Evolutionary conservation across 1,140 invertebrate genomes (phyloP), one percentile per base, ranked within the genome.

Genomic region (Drosophila saltans): DNA sequence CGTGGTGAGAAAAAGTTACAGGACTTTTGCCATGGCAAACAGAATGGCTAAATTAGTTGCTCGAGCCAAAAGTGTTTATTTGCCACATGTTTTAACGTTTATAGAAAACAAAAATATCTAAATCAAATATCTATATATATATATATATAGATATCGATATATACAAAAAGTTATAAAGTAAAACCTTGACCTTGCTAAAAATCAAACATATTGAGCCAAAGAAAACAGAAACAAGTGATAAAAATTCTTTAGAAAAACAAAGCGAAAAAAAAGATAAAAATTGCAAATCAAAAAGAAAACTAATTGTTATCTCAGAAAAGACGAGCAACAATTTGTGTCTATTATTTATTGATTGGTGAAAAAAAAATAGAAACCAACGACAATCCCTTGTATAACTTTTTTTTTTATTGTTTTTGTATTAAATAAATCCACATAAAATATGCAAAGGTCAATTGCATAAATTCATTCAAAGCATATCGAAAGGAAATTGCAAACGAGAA

Each of bases 311-410:
- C 6, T 36, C 2, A 36, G 3, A 26, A 10, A 60, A 65, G 24
- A 57, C 66, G 39, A 55, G 59, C 67, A 69, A 78, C 70, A 72
- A 77, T 59, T 86, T 69, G 80, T 56, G 73, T 73, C 70, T 80
- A 62, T 74, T 80, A 43, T 83, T 75, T 88, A 88, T 88, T 77
- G 39, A 60, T 60, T 39, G 39, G 26, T 21, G 21, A 55, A 24
- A 55, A 26, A 45, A 59, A 43, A 57, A 30, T 2, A 30, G 4
- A 30, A 30, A 16, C 16, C 16, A 30, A 30, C 2, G 4, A 30
- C 28, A 30, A 66, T 79, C 78, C 75, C 82, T 78, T 82, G 78
- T 74, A 80, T 72, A 28, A 16, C 45, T 36, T 41, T 55, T 9
- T 26, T 3, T 55, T 10, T 9, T 21, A 55, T 10, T 21, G 26